Evolutionary conservation across 2,113 vertebrate species (phyloP), one percentile per base, ranked within the genome.

Genomic region (Tiliqua scincoides): DNA sequence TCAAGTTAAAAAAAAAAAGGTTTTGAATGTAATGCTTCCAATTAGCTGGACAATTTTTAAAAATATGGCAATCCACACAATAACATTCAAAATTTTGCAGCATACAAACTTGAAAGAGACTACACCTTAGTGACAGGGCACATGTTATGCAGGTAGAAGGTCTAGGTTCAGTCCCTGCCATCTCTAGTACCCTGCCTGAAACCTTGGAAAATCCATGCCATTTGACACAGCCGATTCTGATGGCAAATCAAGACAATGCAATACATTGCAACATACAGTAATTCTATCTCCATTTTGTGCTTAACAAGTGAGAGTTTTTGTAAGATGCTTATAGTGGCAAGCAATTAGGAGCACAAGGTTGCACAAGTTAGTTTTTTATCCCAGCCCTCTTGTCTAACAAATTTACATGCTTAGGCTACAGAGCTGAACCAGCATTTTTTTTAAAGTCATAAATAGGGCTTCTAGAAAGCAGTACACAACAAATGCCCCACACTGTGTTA

Each of bases 301-400:
- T 63, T 84, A 80, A 89, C 83, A 83, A 88, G 85, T 85, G 84
- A 74, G 14, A 71, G 40, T 91, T 79, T 85, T 18, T 65, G 59
- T 82, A 84, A 84, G 84, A 90, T 83, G 91, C 90, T 86, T 91
- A 84, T 15, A n/a, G 87, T 15, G 75, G 90, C 25, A 63, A 63
- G 75, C 84, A 92, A 84, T 54, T 70, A 59, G 87, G 91, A 89
- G 93, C 32, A 79, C 1, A 7, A 87, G 70, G 79, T 63, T 57
- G 30, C 85, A 83, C 54, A 85, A 92, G 18, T 62, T 91, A 85
- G 75, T 90, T 92, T 94, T 93, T 91, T 89, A 63, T 80, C 90
- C 35, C 59, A 43, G 73, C 85, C 79, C 85, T 87, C 88, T 90
- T 0, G 0, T 81, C 76, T 88, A 63, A 82, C 63, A 92, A 92